Evolutionary conservation across 2,797 vertebrate genomes (phyloP).

Genomic region (Gymnoscopelus braueri): DNA sequence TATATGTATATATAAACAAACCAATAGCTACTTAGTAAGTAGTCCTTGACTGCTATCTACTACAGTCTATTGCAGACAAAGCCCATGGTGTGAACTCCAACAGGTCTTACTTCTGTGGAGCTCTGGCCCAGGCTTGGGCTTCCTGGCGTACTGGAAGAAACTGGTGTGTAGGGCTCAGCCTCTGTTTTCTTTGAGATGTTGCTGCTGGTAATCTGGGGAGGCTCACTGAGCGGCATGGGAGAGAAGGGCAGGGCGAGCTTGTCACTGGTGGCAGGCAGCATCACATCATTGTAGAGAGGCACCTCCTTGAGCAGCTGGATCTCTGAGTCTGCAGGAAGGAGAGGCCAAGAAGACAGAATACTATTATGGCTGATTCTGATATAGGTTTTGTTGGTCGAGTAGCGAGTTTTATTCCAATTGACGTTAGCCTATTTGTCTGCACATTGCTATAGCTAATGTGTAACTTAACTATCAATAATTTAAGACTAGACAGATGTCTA

Average conservation of each 20-base stretch:
- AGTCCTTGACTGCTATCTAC: too few species aligned
- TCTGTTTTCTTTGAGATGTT: conserved; percentile 80
- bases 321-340: conserved; percentile 85
- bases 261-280: conserved; percentile 91
- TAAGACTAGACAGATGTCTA: too few species aligned
- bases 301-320: conserved; percentile 87
- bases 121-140: conserved; percentile 62
- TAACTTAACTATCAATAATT: too few species aligned
- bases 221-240: conserved; percentile 85
- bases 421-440: too few species aligned
- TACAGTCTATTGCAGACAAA: not conserved
- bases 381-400: too few species aligned
- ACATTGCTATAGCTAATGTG: too few species aligned
- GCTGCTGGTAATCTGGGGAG: conserved; percentile 79
- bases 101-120: conserved; percentile 84
- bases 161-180: conserved; percentile 77
- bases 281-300: conserved; percentile 96
- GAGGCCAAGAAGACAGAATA: conserved; percentile 48
- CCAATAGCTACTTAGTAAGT: too few species aligned
- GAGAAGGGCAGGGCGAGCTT: conserved; percentile 86
- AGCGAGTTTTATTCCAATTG: too few species aligned
- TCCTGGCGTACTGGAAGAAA: conserved; percentile 79
- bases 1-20: too few species aligned
- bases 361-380: too few species aligned
- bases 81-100: not conserved